Evolutionary conservation across 2,888 invertebrate species (phyloP), one percentile per base, ranked within the genome.

Genomic region (Notocelia uddmanniana): DNA sequence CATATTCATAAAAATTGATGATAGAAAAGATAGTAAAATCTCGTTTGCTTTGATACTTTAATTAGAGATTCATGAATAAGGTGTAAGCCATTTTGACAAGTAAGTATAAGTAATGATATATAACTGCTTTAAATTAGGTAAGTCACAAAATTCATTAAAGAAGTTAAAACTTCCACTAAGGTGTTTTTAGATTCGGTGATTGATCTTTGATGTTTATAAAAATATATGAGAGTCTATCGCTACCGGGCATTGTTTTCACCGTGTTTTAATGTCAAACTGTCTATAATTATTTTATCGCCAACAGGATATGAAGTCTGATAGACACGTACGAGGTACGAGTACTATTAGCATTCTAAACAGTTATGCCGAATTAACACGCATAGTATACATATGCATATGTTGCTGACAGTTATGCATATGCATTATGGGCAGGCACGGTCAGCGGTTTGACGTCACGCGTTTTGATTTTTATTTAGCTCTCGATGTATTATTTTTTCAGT

Each of bases 361-460:
- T 21, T 37, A 64, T 21, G n/a, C 48, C 52, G 64, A 54, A 63
- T 63, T 52, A 21, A 54, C 64, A 64, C 37, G 64, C 34, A 63
- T 31, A 31, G 41, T 21, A 48, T 48, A 45, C 52, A 54, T 52
- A 48, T 64, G 52, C 15, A 60, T 41, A 45, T 55, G n/a, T 18
- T 23, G 23, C 19, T 31, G 31, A 31, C 15, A 18, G 58, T 37
- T 55, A 59, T 59, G 58, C 62, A 62, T 50, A 48, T 50, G 62
- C 48, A 31, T n/a, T 6, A 55, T 19, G 26, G 31, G 60, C 48
- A 18, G 15, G 19, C 19, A n/a, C 48, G 18, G 48, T 13, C 31
- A 26, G 21, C 2, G 11, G 59, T 23, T 15, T 34, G 59, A 23
- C 21, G 41, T 23, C 23, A 55, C 26, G n/a, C 59, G 41, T 11